A percentile compares a stretch with the other conserved stretches of the same genome.
phyloP scores from a whole-genome alignment of 2,888 invertebrate genomes.

The Lochmaea crataegi region DNA sequence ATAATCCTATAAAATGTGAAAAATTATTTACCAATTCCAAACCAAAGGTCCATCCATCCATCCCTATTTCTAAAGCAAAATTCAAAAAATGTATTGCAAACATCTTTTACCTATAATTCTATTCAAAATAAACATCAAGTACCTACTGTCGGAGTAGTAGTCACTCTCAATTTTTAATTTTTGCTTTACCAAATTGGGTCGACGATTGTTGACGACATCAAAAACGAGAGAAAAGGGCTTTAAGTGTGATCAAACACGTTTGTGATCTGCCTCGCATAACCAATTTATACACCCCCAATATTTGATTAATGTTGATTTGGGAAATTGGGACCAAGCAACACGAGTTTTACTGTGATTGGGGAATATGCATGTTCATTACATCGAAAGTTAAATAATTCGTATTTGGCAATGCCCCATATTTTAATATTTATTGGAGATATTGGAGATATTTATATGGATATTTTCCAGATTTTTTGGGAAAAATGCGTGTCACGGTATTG shows the following conservation, averaged over 20 bases:
- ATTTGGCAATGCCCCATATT: neutral
- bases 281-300: constrained; percentile 20
- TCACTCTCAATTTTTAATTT: constrained; percentile 10
- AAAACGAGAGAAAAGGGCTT: constrained; percentile 4
- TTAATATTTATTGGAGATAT: neutral
- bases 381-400: neutral
- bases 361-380: constrained; percentile 3
- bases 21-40: too few relatives aligned
- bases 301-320: constrained; percentile 24
- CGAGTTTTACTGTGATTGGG: constrained; percentile 13
- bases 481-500: too few relatives aligned
- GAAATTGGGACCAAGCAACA: constrained; percentile 15
- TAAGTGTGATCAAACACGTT: constrained; percentile 21
- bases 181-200: neutral
- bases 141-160: neutral
- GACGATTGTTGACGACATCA: constrained; percentile 14
- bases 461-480: neutral
- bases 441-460: neutral
- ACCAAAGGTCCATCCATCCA: too few relatives aligned
- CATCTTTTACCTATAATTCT: too few relatives aligned
- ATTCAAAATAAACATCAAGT: too few relatives aligned
- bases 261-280: constrained; percentile 14
- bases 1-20: too few relatives aligned
- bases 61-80: too few relatives aligned
- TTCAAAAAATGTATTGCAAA: too few relatives aligned